phyloP scores from a whole-genome alignment of 2,113 vertebrate species.

The Lepidothrix coronata region DNA sequence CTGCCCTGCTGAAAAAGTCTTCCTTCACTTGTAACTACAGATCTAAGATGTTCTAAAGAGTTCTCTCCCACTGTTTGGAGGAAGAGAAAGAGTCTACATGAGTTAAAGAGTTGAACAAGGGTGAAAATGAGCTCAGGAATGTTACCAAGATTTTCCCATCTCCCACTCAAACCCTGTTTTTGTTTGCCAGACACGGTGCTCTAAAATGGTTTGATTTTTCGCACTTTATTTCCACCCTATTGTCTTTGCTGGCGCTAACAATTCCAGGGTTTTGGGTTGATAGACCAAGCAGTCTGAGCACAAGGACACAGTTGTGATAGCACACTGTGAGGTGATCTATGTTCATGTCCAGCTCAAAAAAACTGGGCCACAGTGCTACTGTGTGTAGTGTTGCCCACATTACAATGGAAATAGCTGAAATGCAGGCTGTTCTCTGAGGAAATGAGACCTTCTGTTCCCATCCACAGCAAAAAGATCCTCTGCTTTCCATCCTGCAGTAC shows the following conservation, averaged over 20 bases:
- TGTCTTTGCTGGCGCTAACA: neutral
- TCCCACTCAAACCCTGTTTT: neutral
- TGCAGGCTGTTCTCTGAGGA: neutral
- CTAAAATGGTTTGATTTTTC: neutral
- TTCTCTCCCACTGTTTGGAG: neutral
- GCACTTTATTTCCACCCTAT: neutral
- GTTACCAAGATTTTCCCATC: neutral
- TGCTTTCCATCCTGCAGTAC: neutral
- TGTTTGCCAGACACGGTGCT: neutral
- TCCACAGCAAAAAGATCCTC: neutral
- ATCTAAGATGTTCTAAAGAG: neutral
- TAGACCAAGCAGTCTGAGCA: neutral
- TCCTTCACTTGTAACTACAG: neutral
- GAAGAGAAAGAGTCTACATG: neutral
- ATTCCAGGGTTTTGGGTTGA: neutral
- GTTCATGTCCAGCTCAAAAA: neutral
- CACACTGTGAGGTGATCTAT: neutral
- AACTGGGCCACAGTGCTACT: neutral
- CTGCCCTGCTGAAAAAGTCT: constrained; percentile 12
- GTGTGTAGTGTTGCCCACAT: fast-evolving
- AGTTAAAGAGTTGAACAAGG: neutral
- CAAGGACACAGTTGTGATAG: neutral
- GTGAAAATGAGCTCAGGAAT: constrained; percentile 7
- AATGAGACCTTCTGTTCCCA: neutral
- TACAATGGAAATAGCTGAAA: neutral